phyloP scores from a whole-genome alignment of 37 sponge, comb jelly and placozoan species.

The Chondrilla cf. caribensis region DNA sequence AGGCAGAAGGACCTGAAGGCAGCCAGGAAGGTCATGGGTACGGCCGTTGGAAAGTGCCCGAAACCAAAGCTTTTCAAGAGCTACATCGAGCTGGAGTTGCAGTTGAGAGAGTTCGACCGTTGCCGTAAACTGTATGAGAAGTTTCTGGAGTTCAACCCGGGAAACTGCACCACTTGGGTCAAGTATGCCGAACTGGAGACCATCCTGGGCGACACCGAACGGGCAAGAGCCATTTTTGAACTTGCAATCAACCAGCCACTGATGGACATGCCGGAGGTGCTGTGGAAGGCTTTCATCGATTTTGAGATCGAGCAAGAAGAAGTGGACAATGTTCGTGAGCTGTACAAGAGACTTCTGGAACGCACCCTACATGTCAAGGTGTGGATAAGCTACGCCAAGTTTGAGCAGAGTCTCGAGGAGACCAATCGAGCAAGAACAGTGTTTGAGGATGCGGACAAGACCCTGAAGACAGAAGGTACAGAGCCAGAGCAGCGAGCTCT shows the following conservation, averaged over 20 bases:
- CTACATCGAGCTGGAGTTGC: constrained; percentile 96
- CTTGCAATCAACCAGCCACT: constrained; percentile 89
- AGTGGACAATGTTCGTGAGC: constrained; percentile 51
- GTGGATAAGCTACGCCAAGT: constrained; percentile 93
- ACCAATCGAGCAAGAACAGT: constrained; percentile 35
- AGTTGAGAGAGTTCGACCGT: constrained; percentile 95
- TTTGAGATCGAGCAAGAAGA: constrained; percentile 94
- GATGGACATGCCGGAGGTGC: constrained; percentile 96
- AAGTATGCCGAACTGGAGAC: constrained; percentile 92
- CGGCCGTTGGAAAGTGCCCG: constrained; percentile 93
- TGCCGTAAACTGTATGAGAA: constrained; percentile 98
- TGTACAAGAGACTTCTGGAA: constrained; percentile 87
- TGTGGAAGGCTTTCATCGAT: constrained; percentile 99
- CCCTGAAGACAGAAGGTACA: constrained; percentile 38
- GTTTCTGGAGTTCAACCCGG: constrained; percentile 80
- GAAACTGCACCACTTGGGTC: constrained; percentile 93
- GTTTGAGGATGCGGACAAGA: constrained; percentile 57
- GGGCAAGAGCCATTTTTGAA: constrained; percentile 91
- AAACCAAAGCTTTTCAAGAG: constrained; percentile 92
- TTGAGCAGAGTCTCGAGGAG: constrained; percentile 61
- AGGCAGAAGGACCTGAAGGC: constrained; percentile 82
- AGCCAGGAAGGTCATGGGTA: constrained; percentile 89
- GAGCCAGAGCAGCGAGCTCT: constrained; percentile 74
- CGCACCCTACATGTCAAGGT: constrained; percentile 95
- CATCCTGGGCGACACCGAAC: constrained; percentile 79